Evolutionary conservation across 2,113 vertebrate species (phyloP), one percentile per base, ranked within the genome.

Genomic region (Platysternon megacephalum): DNA sequence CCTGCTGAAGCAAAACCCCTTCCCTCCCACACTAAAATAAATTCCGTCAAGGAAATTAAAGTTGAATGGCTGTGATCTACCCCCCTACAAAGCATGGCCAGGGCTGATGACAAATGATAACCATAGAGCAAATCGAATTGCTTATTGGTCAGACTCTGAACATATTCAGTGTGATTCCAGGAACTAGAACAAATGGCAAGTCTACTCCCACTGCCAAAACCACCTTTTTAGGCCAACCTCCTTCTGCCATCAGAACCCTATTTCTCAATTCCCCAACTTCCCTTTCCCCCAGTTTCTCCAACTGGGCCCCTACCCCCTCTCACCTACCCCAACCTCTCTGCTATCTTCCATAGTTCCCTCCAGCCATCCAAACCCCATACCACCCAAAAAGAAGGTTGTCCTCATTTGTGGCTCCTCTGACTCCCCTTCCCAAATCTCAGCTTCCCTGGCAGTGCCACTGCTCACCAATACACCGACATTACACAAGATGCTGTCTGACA

Each of bases 331-430:
- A 1, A 0, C 55, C 94, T 79, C 26, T n/a, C 11, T 2, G 3
- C 21, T 14, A n/a, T 10, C 22, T n/a, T 79, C 85, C 87, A 21
- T 46, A 79, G n/a, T n/a, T 39, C 19, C n/a, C 35, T 39, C 65
- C 82, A 65, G 56, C 84, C 2, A 21, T 19, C 49, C 78, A 76
- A 56, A 76, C 82, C 39, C 56, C 55, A 79, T 6, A 84, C 13
- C 5, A 10, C 0, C 0, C 29, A 52, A 21, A 74, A 74, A 21
- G 84, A 26, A 29, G 24, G 11, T 26, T 2, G 2, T 79, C 74
- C 72, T 42, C 74, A 78, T 65, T 32, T 65, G 58, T 35, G 32
- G 32, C 58, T 65, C 22, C 22, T 29, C 7, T n/a, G 21, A 46
- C 46, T 24, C 11, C 24, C 11, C 3, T 11, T 9, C 21, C 17